Evolutionary conservation across 1,140 invertebrate species (phyloP).

Genomic region (Anadara kagoshimensis): DNA sequence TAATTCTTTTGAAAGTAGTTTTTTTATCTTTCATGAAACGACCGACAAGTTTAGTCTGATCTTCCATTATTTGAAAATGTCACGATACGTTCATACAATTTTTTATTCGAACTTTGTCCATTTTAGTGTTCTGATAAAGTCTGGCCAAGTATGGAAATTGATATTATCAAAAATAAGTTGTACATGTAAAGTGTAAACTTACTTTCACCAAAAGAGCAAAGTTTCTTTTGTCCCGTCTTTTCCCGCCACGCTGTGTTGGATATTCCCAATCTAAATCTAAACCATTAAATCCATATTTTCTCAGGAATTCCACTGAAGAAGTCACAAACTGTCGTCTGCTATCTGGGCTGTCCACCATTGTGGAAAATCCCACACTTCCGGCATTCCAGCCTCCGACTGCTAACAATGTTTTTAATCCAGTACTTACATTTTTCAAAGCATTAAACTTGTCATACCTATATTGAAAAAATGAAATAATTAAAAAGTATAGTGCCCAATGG

Average conservation of each 20-base stretch:
- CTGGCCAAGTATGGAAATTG: too few relatives aligned
- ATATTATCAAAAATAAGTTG: not conserved
- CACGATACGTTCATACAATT: too few relatives aligned
- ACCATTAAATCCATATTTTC: conserved; percentile 95
- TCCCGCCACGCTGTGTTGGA: conserved; percentile 91
- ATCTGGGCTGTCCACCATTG: conserved; percentile 36
- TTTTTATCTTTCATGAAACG: too few relatives aligned
- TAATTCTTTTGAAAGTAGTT: too few relatives aligned
- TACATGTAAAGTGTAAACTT: not conserved
- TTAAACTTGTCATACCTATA: conserved; percentile 88
- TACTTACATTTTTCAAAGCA: conserved; percentile 94
- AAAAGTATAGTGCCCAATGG: too few relatives aligned
- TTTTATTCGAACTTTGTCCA: too few relatives aligned
- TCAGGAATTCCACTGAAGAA: conserved; percentile 86
- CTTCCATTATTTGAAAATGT: too few relatives aligned
- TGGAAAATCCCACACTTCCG: conserved; percentile 38
- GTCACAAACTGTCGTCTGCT: conserved; percentile 52
- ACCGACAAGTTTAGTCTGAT: too few relatives aligned
- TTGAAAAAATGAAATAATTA: too few relatives aligned
- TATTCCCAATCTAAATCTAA: conserved; percentile 98
- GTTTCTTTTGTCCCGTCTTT: conserved; percentile 90
- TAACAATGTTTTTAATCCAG: conserved; percentile 73
- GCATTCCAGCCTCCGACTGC: conserved; percentile 53
- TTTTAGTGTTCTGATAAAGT: too few relatives aligned
- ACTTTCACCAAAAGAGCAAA: conserved; percentile 91